phyloP scores from a whole-genome alignment of 2,888 invertebrate genomes.

The Plemyria rubiginata region DNA sequence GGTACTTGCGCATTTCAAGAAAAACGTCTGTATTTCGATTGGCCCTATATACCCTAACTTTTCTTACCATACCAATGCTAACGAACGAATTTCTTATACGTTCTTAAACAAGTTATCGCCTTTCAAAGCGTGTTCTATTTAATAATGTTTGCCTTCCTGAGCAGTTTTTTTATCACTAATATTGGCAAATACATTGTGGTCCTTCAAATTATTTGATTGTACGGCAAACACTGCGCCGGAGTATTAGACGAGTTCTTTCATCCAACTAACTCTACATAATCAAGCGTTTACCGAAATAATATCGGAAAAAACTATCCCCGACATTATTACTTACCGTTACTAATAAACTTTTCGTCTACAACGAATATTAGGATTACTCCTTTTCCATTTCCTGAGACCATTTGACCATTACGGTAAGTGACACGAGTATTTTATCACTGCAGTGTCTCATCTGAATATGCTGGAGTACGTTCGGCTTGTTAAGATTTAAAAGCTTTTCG shows the following conservation, averaged over 20 bases:
- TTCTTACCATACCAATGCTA: constrained; percentile 61
- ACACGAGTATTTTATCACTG: no score
- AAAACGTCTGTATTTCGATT: constrained; percentile 7
- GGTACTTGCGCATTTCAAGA: not conserved
- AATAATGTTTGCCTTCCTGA: constrained; percentile 48
- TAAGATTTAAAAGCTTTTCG: not conserved
- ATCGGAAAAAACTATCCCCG: no score
- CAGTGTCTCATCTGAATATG: no score
- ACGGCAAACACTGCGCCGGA: constrained; percentile 36
- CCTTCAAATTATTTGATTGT: constrained; percentile 57
- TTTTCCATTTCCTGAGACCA: no score
- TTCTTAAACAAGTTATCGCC: constrained; percentile 26
- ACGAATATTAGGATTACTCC: no score
- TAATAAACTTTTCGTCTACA: no score
- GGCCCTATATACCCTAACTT: constrained; percentile 37
- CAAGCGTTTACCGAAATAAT: no score
- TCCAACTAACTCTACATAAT: constrained; percentile 2
- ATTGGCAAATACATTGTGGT: constrained; percentile 72
- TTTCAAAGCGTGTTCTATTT: constrained; percentile 47
- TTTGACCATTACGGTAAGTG: no score
- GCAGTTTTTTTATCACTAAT: constrained; percentile 57
- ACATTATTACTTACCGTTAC: no score
- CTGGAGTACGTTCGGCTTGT: no score
- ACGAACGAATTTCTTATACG: constrained; percentile 43
- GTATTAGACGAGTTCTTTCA: constrained; percentile 39